These are phyloP conservation scores for Ctenopoma multispine DNA, from an alignment of 2,797 vertebrate genomes.

Conservation along the genomic window DNA sequence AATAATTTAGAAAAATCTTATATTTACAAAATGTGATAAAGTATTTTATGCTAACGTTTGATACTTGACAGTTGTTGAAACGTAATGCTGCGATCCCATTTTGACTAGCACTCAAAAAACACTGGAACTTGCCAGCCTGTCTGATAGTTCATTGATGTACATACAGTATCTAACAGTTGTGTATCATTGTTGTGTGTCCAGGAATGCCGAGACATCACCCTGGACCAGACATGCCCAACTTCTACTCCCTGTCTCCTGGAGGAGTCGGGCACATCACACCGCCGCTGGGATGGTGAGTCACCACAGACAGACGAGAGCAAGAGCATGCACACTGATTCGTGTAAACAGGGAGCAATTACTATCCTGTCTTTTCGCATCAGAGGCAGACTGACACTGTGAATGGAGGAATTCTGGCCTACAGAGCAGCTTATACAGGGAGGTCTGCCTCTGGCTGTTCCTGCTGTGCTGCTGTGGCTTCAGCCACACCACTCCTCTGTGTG, in stretches of 20 bases:
- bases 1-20: too few relatives aligned
- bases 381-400: conserved; percentile 27
- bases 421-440: conserved; percentile 52
- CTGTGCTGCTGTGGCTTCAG: conserved; percentile 52
- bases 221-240: conserved; percentile 95
- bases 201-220: conserved; percentile 96
- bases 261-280: conserved; percentile 98
- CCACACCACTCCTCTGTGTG: conserved; percentile 64
- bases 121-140: background rate
- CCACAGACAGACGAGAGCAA: conserved; percentile 25
- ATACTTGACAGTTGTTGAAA: background rate
- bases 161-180: conserved; percentile 15
- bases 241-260: conserved; percentile 96
- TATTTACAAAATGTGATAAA: too few relatives aligned
- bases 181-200: conserved; percentile 64
- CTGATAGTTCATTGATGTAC: background rate
- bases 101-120: too few relatives aligned
- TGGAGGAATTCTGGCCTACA: conserved; percentile 30
- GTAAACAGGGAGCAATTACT: conserved; percentile 42
- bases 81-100: too few relatives aligned
- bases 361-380: conserved; percentile 26
- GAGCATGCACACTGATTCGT: conserved; percentile 31
- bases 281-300: conserved; percentile 98
- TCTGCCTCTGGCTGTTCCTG: conserved; percentile 67
- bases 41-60: background rate